A percentile compares a stretch with the other conserved stretches of the same genome.
These are phyloP conservation scores for Dipus sagitta DNA, from an alignment of 2,797 vertebrate species.

Conservation along the genomic window DNA sequence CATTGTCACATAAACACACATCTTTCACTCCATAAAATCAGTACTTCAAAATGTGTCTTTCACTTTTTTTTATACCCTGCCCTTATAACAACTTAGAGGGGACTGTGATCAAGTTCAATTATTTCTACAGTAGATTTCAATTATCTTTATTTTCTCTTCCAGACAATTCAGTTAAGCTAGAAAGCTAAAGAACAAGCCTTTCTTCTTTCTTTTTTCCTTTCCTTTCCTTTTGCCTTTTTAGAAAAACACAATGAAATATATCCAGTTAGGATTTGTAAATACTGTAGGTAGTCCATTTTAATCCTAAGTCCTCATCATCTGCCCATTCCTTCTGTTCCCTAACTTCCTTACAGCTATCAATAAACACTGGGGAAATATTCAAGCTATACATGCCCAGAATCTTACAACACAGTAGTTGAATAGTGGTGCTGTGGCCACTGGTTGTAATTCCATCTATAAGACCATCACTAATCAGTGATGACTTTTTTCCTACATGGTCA, in stretches of 20 bases:
- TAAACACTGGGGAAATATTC: background rate
- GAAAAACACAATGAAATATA: constrained; percentile 13
- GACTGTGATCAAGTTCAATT: constrained; percentile 22
- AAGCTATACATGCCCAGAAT: background rate
- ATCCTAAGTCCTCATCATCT: constrained; percentile 44
- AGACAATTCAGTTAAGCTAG: constrained; percentile 24
- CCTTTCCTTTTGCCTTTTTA: background rate
- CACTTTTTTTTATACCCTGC: constrained; percentile 3
- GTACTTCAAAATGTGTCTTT: constrained; percentile 23
- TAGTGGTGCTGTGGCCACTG: background rate
- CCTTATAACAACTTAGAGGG: constrained; percentile 23
- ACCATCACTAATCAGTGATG: background rate
- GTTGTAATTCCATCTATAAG: constrained; percentile 22
- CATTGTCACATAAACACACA: background rate
- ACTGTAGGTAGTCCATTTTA: background rate
- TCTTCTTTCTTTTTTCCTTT: background rate
- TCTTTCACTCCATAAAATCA: constrained; percentile 58
- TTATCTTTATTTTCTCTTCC: constrained; percentile 33
- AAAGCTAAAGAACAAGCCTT: constrained; percentile 29
- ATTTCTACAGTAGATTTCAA: constrained; percentile 8
- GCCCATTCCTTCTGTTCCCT: background rate
- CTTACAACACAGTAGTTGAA: background rate
- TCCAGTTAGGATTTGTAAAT: constrained; percentile 53
- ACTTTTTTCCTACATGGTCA: background rate
- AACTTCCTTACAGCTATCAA: background rate